Evolutionary conservation across 2,797 vertebrate species (phyloP).

Genomic region (Crocodylus rhombifer): DNA sequence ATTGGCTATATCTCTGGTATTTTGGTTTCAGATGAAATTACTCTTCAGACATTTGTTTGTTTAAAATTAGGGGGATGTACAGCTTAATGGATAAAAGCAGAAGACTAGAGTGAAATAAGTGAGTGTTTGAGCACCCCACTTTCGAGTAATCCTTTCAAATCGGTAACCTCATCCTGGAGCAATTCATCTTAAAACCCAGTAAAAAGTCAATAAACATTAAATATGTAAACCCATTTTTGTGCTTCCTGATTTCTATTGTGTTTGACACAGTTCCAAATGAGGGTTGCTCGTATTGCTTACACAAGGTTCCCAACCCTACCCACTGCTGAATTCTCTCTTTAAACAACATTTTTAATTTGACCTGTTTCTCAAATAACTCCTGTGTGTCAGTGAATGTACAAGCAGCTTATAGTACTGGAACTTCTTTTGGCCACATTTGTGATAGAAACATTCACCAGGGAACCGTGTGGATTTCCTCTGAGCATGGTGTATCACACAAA

Average conservation of each 20-base stretch:
- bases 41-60: background rate
- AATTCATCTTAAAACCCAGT: constrained; percentile 53
- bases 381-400: background rate
- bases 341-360: background rate
- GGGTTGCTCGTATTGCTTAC: background rate
- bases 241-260: constrained; percentile 49
- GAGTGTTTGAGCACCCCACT: no score
- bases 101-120: background rate
- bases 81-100: background rate
- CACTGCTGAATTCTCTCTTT: background rate
- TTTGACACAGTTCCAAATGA: constrained; percentile 40
- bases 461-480: constrained; percentile 25
- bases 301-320: background rate
- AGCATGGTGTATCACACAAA: constrained; percentile 24
- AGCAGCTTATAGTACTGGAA: background rate
- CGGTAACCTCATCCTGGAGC: constrained; percentile 41
- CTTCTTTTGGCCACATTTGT: background rate
- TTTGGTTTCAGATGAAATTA: constrained; percentile 16
- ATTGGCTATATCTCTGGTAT: background rate
- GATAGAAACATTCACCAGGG: background rate
- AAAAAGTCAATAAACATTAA: constrained; percentile 72
- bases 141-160: constrained; percentile 22
- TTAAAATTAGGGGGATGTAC: constrained; percentile 6
- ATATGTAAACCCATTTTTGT: constrained; percentile 49
- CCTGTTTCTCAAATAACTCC: constrained; percentile 1